Base-by-base conservation (phyloP, 2,888 invertebrate genomes). In the Heliconius ismenius region DNA sequence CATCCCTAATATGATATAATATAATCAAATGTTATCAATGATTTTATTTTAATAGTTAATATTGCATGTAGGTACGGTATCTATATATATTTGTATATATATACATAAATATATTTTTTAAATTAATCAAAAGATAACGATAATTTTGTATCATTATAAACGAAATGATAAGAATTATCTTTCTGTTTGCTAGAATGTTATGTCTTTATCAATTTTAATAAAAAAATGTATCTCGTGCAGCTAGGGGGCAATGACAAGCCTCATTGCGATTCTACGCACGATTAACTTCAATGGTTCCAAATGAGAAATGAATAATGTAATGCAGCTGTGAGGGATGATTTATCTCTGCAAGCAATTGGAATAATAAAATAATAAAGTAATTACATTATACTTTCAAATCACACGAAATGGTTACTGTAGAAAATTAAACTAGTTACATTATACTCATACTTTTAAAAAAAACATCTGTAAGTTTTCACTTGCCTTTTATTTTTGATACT, bases 201-300 rank as follows among this genome's bases (percentile, higher is more conserved):
- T 74, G 15, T 62, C 26, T 63, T 72, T 63, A 58, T 62, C 21
- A 75, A 73, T 15, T 18, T 43, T 39, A 73, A 73, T 76, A 75
- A 68, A 72, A 72, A 75, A 73, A 43, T 18, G 28, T 67, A 64
- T 54, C 39, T 54, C 24, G 68, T 68, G n/a, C 36, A 49, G 28
- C 28, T 39, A 21, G 24, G 62, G 49, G 49, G 70, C 79, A 78
- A 78, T 81, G 81, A 79, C 79, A 77, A 79, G 74, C 68, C 82
- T 85, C 84, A 84, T 88, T 86, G 83, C 81, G 80, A 88, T 86
- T 88, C 86, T 79, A 80, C 78, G 82, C 84, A 84, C 86, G 86
- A 84, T 87, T 84, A 84, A 81, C 81, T 83, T 86, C 84, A 86
- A 87, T 85, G 86, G 86, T 86, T 86, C 86, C 82, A 78, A 64